Evolutionary conservation across 1,140 invertebrate species (phyloP), one percentile per base, ranked within the genome.

Genomic region (Pararge aegeria): DNA sequence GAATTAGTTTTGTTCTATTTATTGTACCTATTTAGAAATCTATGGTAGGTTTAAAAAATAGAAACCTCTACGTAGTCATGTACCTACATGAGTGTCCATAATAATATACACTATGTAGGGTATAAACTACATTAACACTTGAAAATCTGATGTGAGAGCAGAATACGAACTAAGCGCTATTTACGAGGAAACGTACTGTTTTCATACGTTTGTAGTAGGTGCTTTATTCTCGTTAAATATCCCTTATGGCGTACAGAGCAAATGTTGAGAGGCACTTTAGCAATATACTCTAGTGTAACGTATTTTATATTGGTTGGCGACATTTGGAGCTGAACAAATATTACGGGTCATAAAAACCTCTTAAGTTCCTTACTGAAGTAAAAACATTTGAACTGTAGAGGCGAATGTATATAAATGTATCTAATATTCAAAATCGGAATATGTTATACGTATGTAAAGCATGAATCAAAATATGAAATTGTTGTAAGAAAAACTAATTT

Each of bases 301-400:
- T 34, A 51, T 34, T 51, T 51, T 34, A 51, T 51, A 51, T 30
- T 50, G 48, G 48, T 9, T 30, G 27, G 48, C 48, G 48, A 50
- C 27, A 51, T 16, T 51, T 51, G 49, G 49, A 34, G 18, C 29
- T 27, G 27, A 34, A 51, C 27, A 51, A 29, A 51, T 34, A 34
- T 51, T 51, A 24, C 29, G 49, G 1, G 42, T 9, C 20, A 46
- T 46, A 46, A 46, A 46, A 40, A 21, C 42, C 18, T 20, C 42
- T n/a, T n/a, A 30, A 20, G 34, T 40, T 40, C 15, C n/a, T 7
- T 30, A 40, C 5, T 38, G 51, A 6, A 53, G 13, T 10, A 53
- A 21, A 53, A 53, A 24, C 19, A 19, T 18, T 38, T n/a, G 30
- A 20, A 21, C 6, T 9, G 29, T 37, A 37, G 3, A 19, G 7